phyloP scores from a whole-genome alignment of 2,888 invertebrate species.

The Mythimna vitellina region DNA sequence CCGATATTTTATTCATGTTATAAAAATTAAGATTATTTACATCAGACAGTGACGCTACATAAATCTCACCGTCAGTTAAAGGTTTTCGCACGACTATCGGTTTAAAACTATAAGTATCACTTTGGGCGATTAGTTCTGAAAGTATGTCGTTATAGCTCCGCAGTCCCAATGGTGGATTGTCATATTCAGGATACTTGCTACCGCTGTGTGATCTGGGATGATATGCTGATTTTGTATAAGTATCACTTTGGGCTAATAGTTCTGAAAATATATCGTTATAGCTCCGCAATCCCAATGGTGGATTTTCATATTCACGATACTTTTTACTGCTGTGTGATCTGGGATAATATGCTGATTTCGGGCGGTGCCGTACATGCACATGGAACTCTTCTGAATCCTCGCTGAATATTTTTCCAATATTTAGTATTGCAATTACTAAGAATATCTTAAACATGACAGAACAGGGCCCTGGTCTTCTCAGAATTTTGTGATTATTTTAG shows the following conservation, averaged over 20 bases:
- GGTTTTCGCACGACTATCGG: neutral
- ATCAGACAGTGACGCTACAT: conserved; percentile 1
- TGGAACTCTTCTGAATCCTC: conserved; percentile 40
- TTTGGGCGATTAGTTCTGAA: neutral
- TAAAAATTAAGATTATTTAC: conserved; percentile 10
- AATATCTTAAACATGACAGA: conserved; percentile 36
- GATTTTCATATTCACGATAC: conserved; percentile 32
- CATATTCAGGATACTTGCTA: conserved; percentile 24
- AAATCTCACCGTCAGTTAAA: neutral
- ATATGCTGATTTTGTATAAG: conserved; percentile 25
- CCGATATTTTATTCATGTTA: neutral
- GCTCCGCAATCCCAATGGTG: conserved; percentile 29
- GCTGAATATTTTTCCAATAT: conserved; percentile 10
- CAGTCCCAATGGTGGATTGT: conserved; percentile 32
- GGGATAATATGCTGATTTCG: conserved; percentile 24
- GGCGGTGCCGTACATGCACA: conserved; percentile 21
- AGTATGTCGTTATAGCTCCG: neutral
- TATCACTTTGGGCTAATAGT: neutral
- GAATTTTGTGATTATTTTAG: neutral
- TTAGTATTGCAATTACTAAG: conserved; percentile 26
- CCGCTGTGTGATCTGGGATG: neutral
- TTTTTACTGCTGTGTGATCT: neutral
- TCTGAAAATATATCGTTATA: neutral
- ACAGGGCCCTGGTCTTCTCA: neutral
- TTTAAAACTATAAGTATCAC: neutral